phyloP scores from a whole-genome alignment of 1,140 invertebrate species.

The Mercenaria mercenaria region DNA sequence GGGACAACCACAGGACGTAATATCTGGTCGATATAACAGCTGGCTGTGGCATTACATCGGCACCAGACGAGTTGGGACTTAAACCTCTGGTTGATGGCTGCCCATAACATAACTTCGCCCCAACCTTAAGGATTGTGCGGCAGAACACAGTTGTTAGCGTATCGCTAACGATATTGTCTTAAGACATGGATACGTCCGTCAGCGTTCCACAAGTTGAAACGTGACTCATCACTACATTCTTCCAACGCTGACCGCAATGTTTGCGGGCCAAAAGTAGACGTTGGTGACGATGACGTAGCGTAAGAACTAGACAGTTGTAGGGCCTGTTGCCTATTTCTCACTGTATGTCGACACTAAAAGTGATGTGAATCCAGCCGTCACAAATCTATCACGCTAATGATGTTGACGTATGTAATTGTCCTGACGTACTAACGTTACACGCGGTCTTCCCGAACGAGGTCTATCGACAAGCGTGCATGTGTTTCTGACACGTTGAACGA shows the following conservation, averaged over 20 bases:
- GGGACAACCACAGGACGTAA: background rate
- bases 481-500: background rate
- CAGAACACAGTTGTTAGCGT: background rate
- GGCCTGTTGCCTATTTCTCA: background rate
- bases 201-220: background rate
- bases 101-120: slow-evolving; percentile 2
- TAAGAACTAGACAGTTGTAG: background rate
- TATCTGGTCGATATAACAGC: background rate
- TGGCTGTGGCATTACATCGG: background rate
- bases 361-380: background rate
- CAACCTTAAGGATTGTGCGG: background rate
- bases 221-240: background rate
- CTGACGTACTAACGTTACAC: background rate
- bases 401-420: background rate
- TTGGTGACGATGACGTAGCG: background rate
- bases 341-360: background rate
- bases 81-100: background rate
- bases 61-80: background rate
- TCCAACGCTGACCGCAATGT: background rate
- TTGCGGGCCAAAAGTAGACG: background rate
- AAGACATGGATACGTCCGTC: background rate
- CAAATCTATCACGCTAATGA: too few species aligned
- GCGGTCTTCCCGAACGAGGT: background rate
- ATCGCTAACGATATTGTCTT: background rate
- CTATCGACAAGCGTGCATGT: background rate